Evolutionary conservation across 1,140 invertebrate genomes (phyloP), one percentile per base, ranked within the genome.

Genomic region (Pachyrhynchus sulphureomaculatus): DNA sequence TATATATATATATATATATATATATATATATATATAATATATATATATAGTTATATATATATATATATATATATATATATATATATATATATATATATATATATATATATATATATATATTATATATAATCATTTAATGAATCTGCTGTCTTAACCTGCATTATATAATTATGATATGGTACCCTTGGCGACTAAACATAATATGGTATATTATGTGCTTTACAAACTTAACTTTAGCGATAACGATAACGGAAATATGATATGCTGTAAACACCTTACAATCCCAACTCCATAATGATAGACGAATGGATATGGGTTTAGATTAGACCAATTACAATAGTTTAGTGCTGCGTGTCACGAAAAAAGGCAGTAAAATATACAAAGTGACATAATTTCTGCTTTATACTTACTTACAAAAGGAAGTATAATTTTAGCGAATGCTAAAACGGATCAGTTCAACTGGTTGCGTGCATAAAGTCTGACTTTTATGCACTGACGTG

Each of bases 341-440:
- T 47, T 47, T 47, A 47, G 39, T 18, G 39, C 18, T 21, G 8
- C 10, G 12, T 10, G 53, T 42, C 53, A 55, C 53, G 53, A 55
- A 55, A 55, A 55, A 44, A 17, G n/a, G 53, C 53, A 24, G 53
- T 55, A 55, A 55, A 55, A 44, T 55, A 44, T 37, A 55, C 41
- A 55, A 53, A 55, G 53, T 55, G 53, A 55, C 53, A 55, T 55
- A 55, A 55, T 55, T 55, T 29, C 53, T 44, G 39, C 39, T 33
- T 55, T 42, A 55, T 20, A 26, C 24, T 26, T 8, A 26, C 24
- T 20, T 10, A n/a, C 39, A 41, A 55, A 24, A 44, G 41, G 53
- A 55, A 55, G 41, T 39, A 55, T 55, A 55, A 55, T 42, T 55
- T 55, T 44, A 55, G 41, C 39, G 41, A 33, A 55, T 44, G 41